Conservation (phyloP, 1,140 invertebrate genomes). For the Drosophila subpulchrella region DNA sequence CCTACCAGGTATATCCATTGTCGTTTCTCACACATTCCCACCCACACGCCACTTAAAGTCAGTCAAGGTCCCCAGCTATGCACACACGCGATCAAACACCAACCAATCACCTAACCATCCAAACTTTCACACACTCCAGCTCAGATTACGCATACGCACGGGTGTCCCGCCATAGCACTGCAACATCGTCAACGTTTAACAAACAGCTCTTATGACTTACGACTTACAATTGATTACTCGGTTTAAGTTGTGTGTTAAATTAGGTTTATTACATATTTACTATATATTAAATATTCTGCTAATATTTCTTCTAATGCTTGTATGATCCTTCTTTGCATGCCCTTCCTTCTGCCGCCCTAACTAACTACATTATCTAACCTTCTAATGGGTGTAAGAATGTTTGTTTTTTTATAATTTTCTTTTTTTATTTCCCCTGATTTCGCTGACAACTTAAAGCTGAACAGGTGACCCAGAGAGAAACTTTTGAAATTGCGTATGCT, state of each 20-base stretch:
- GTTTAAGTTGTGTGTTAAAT: constrained; percentile 42
- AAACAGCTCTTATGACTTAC: constrained; percentile 65
- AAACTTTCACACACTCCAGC: constrained; percentile 12
- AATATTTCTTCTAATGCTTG: constrained; percentile 70
- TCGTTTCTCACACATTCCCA: constrained; percentile 28
- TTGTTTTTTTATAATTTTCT: constrained; percentile 6
- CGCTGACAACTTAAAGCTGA: constrained; percentile 57
- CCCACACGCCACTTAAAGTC: constrained; percentile 50
- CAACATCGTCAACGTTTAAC: constrained; percentile 49
- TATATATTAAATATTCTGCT: constrained; percentile 54
- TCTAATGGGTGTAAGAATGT: constrained; percentile 54
- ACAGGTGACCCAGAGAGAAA: constrained; percentile 29
- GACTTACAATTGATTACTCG: constrained; percentile 59
- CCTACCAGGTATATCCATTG: constrained; percentile 65
- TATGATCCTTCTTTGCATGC: constrained; percentile 32
- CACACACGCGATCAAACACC: constrained; percentile 14
- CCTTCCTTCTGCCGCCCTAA: constrained; percentile 37
- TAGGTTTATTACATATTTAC: constrained; percentile 41
- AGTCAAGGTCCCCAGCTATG: constrained; percentile 51
- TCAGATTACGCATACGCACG: constrained; percentile 57
- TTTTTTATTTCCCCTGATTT: constrained; percentile 9
- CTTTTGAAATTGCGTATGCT: constrained; percentile 58
- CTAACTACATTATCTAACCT: constrained; percentile 62
- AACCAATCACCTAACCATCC: background rate
- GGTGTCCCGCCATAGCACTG: constrained; percentile 24